A percentile compares a stretch with the other conserved stretches of the same genome.
phyloP scores from a whole-genome alignment of 2,797 vertebrate species.

The Pantherophis vulpinus region DNA sequence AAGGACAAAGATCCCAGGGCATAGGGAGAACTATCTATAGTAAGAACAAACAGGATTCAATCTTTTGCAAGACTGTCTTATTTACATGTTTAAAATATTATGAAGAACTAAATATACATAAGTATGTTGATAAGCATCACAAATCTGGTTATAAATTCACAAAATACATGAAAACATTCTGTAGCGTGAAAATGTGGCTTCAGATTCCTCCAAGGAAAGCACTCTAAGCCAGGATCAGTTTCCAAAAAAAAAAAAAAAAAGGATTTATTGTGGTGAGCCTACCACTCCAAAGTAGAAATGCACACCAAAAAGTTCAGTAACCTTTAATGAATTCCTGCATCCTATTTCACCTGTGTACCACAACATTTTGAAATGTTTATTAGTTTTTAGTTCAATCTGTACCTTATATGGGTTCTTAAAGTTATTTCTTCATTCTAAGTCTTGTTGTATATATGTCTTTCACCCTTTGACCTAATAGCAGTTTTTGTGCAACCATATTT shows the following conservation, averaged over 20 bases:
- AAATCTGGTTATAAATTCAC: background rate
- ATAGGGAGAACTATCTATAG: background rate
- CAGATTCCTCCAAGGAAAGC: background rate
- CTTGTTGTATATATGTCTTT: background rate
- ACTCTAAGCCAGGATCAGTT: background rate
- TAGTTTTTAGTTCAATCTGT: background rate
- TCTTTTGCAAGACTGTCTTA: background rate
- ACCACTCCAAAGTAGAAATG: background rate
- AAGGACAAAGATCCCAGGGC: background rate
- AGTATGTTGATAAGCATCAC: background rate
- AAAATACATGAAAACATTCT: background rate
- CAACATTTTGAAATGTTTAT: background rate
- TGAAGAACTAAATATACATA: background rate
- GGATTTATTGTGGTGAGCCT: background rate
- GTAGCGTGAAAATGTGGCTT: background rate
- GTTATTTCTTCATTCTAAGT: background rate
- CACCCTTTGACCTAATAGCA: background rate
- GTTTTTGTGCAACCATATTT: background rate
- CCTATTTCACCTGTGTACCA: background rate
- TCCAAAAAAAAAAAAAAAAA: background rate
- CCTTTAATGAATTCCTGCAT: background rate
- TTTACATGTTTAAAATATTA: background rate
- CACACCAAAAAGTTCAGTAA: background rate
- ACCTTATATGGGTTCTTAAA: background rate
- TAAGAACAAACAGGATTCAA: background rate